These are phyloP conservation scores for Formicarius rufipectus DNA, from an alignment of 2,113 vertebrate genomes.

Conservation along the genomic window DNA sequence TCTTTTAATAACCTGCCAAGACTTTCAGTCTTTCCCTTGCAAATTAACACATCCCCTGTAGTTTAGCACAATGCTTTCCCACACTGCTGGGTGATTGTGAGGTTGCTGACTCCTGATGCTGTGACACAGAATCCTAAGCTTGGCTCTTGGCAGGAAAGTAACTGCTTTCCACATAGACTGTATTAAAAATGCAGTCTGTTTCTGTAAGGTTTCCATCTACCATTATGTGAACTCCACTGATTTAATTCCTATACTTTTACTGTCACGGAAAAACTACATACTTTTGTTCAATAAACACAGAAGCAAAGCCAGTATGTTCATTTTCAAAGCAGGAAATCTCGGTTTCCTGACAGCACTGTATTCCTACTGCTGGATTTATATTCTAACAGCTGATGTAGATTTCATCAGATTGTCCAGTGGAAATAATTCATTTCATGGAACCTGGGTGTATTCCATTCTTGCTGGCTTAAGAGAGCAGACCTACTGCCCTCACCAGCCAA, in stretches of 20 bases:
- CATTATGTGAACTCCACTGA: background rate
- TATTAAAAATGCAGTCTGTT: background rate
- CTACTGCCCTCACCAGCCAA: background rate
- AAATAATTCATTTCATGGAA: conserved; percentile 4
- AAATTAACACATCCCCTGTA: conserved; percentile 38
- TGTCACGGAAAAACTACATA: background rate
- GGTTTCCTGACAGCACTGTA: background rate
- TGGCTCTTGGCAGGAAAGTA: conserved; percentile 16
- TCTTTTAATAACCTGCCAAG: conserved; percentile 60
- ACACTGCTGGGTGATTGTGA: background rate
- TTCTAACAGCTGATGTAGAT: conserved; percentile 8
- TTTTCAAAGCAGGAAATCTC: conserved; percentile 35
- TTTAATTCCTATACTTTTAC: background rate
- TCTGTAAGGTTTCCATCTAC: background rate
- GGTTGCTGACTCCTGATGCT: background rate
- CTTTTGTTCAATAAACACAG: background rate
- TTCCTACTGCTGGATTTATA: conserved; percentile 5
- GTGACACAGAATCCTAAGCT: background rate
- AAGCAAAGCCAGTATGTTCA: background rate
- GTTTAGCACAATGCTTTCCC: conserved; percentile 20
- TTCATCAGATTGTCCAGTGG: conserved; percentile 39
- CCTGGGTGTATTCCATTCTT: background rate
- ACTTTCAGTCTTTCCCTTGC: conserved; percentile 26
- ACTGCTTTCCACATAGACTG: background rate
- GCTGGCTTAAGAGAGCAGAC: background rate